Evolutionary conservation across 2,797 vertebrate species (phyloP).

Genomic region (Enteromius fasciolatus): DNA sequence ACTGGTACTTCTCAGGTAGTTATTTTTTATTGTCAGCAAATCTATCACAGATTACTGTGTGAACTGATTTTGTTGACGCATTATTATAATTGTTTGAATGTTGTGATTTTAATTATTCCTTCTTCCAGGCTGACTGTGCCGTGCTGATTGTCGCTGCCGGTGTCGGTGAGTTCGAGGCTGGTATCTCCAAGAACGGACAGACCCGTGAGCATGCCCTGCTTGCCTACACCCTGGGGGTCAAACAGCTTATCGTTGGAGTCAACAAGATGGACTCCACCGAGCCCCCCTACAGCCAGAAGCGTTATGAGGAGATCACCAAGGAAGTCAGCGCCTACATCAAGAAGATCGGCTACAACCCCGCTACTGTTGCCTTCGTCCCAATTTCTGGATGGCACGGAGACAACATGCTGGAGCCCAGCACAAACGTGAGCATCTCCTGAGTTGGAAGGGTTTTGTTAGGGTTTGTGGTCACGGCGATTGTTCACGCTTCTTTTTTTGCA

Average conservation of each 20-base stretch:
- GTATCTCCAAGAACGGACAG: slow-evolving; percentile 84
- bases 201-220: slow-evolving; percentile 83
- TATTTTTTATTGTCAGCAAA: slow-evolving; percentile 6
- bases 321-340: slow-evolving; percentile 85
- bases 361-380: slow-evolving; percentile 77
- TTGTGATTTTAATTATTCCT: neutral
- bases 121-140: slow-evolving; percentile 79
- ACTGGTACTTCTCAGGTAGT: slow-evolving; percentile 84
- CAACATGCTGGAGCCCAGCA: slow-evolving; percentile 83
- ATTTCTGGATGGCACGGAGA: slow-evolving; percentile 86
- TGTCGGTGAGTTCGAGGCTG: slow-evolving; percentile 83
- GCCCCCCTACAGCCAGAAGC: slow-evolving; percentile 80
- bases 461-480: neutral
- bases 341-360: slow-evolving; percentile 84
- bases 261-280: slow-evolving; percentile 87
- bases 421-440: slow-evolving; percentile 66
- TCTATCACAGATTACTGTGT: neutral
- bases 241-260: slow-evolving; percentile 81
- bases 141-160: slow-evolving; percentile 82
- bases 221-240: slow-evolving; percentile 81
- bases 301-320: slow-evolving; percentile 82
- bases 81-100: neutral
- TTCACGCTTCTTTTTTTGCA: neutral
- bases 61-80: neutral
- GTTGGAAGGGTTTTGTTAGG: neutral